Conservation (phyloP, 2,113 vertebrate genomes). For the Sus scrofa region DNA sequence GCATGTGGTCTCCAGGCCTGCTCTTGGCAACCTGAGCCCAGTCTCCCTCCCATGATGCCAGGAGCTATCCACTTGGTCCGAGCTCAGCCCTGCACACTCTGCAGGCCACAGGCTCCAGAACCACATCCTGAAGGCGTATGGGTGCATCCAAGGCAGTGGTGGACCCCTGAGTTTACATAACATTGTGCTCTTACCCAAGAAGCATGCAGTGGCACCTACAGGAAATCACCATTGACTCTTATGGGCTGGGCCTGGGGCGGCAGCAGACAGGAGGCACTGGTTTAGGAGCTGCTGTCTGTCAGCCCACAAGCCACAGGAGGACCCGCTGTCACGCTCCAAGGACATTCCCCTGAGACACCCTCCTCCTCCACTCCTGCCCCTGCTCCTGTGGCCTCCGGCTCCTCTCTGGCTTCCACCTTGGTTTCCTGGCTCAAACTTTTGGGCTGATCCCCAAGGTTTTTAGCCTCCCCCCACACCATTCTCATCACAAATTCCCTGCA, state of each 20-base stretch:
- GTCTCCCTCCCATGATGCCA: accelerated
- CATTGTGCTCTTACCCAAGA: background rate
- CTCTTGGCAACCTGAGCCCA: background rate
- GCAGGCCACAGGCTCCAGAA: too few relatives aligned
- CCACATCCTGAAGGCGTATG: background rate
- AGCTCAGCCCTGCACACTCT: accelerated
- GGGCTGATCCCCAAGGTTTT: background rate
- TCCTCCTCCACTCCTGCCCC: background rate
- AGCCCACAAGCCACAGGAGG: background rate
- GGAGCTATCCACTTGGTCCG: background rate
- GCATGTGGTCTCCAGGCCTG: background rate
- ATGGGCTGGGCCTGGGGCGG: too few relatives aligned
- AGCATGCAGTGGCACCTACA: background rate
- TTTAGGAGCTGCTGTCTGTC: background rate
- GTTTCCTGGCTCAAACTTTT: background rate
- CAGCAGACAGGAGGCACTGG: background rate
- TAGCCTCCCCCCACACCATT: background rate
- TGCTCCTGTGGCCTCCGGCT: background rate
- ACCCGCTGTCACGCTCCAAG: accelerated
- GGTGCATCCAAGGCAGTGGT: accelerated
- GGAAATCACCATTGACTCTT: background rate
- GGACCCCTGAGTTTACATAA: background rate
- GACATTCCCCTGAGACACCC: too few relatives aligned
- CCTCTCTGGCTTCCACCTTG: background rate
- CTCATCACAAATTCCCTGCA: background rate